A percentile compares a stretch with the other conserved stretches of the same genome.
Evolutionary conservation across 2,888 invertebrate genomes (phyloP).

Genomic region (Diplolepis rosae): DNA sequence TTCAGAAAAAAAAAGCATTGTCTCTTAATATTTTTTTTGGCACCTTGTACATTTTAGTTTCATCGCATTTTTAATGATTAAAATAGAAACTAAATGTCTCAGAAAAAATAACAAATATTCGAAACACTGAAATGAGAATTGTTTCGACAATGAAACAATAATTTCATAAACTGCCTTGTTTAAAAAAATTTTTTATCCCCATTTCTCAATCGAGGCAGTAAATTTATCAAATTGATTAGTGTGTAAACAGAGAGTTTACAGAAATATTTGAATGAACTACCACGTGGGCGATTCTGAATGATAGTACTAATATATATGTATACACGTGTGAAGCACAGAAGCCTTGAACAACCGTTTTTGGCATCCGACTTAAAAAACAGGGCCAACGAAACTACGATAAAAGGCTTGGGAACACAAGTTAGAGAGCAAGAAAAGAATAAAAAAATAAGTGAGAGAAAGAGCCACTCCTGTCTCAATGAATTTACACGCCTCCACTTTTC

Average conservation of each 20-base stretch:
- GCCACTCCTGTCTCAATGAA: neutral
- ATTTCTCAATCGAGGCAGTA: too few relatives aligned
- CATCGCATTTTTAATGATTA: too few relatives aligned
- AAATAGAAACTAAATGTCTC: too few relatives aligned
- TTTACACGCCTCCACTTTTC: neutral
- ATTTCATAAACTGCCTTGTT: too few relatives aligned
- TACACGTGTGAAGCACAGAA: constrained; percentile 38
- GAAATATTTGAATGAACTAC: constrained; percentile 49
- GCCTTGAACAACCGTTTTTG: constrained; percentile 53
- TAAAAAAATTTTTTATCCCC: too few relatives aligned
- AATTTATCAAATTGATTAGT: too few relatives aligned
- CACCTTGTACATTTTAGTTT: too few relatives aligned
- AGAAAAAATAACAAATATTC: too few relatives aligned
- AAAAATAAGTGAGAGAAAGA: neutral
- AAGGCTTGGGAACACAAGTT: neutral
- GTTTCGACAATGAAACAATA: too few relatives aligned
- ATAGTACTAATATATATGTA: constrained; percentile 18
- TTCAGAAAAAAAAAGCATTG: too few relatives aligned
- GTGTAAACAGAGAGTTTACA: constrained; percentile 5
- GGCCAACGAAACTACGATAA: constrained; percentile 37
- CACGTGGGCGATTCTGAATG: constrained; percentile 39
- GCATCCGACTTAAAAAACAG: constrained; percentile 45
- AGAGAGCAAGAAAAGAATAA: neutral
- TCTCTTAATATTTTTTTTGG: too few relatives aligned
- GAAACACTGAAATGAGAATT: too few relatives aligned